Evolutionary conservation across 37 sponge, comb jelly and placozoan species (phyloP), one percentile per base, ranked within the genome.

Genomic region (Ianthella basta): DNA sequence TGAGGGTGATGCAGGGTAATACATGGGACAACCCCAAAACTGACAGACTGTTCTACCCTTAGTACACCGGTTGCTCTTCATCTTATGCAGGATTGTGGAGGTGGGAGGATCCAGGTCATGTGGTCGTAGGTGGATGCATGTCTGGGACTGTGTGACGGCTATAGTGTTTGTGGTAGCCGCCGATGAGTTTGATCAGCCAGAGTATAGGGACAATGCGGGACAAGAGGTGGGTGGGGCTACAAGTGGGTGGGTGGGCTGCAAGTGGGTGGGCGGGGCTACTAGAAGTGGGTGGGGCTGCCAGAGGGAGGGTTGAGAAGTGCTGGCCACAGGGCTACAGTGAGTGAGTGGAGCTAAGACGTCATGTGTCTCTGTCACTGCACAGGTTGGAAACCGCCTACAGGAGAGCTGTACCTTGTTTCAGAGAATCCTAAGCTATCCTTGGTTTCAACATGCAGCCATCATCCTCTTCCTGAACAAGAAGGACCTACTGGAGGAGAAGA

Each of bases 31-130:
- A n/a, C n/a, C n/a, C n/a, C n/a, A n/a, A n/a, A n/a, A n/a, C n/a
- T n/a, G n/a, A n/a, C n/a, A n/a, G n/a, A n/a, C n/a, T n/a, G n/a
- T n/a, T n/a, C n/a, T n/a, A n/a, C n/a, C n/a, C n/a, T n/a, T n/a
- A n/a, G n/a, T n/a, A n/a, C n/a, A n/a, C n/a, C n/a, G n/a, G n/a
- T n/a, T n/a, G n/a, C n/a, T n/a, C n/a, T n/a, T n/a, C n/a, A n/a
- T n/a, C n/a, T n/a, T n/a, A 24, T 86, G 55, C 60, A 97, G 98
- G 56, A 98, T 98, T 96, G 94, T 98, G 15, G 99, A 98, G 87
- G 99, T 98, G 29, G 99, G 99, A 56, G 99, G 99, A 20, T 97
- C 96, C 83, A 90, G 99, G 82, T 96, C 97, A 33, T 96, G 96
- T 85, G 61, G 99, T 35, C 83, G 97, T 41, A 98, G 96, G 72